A percentile compares a stretch with the other conserved stretches of the same genome.
phyloP scores from a whole-genome alignment of 1,140 invertebrate species.

The Apis laboriosa region DNA sequence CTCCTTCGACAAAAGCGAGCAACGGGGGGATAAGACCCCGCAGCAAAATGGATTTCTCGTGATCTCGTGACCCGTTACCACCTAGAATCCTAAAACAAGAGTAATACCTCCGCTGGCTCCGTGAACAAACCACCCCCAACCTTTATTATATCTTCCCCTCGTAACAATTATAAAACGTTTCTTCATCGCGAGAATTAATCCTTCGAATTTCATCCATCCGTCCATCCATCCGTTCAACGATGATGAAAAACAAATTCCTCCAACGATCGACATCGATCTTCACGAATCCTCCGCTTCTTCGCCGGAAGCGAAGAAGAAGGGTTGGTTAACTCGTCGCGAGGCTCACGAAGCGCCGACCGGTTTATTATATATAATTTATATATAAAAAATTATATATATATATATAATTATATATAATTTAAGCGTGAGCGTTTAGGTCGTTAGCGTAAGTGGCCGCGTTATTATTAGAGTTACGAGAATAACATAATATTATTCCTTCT shows the following conservation, averaged over 20 bases:
- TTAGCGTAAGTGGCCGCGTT: conserved; percentile 61
- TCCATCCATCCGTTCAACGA: neutral
- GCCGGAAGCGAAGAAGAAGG: neutral
- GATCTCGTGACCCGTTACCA: conserved; percentile 1
- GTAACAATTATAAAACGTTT: neutral
- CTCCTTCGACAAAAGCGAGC: neutral
- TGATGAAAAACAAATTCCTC: neutral
- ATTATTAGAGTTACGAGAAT: conserved; percentile 69
- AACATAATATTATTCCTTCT: conserved; percentile 67
- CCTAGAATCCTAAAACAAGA: neutral
- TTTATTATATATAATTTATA: too few species aligned
- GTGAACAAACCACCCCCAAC: neutral
- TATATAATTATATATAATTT: too few species aligned
- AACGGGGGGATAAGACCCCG: neutral
- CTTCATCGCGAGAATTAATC: neutral
- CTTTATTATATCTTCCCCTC: too few species aligned
- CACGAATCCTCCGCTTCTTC: neutral
- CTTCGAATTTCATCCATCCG: neutral
- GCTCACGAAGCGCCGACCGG: conserved; percentile 27
- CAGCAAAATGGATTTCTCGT: neutral
- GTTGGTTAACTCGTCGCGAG: neutral
- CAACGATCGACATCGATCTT: neutral
- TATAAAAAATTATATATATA: too few species aligned
- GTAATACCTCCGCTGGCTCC: too few species aligned
- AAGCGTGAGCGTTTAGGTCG: conserved; percentile 55